A percentile compares a stretch with the other conserved stretches of the same genome.
These are phyloP conservation scores for Junonia oenone DNA, from an alignment of 2,888 invertebrate genomes.

Conservation along the genomic window DNA sequence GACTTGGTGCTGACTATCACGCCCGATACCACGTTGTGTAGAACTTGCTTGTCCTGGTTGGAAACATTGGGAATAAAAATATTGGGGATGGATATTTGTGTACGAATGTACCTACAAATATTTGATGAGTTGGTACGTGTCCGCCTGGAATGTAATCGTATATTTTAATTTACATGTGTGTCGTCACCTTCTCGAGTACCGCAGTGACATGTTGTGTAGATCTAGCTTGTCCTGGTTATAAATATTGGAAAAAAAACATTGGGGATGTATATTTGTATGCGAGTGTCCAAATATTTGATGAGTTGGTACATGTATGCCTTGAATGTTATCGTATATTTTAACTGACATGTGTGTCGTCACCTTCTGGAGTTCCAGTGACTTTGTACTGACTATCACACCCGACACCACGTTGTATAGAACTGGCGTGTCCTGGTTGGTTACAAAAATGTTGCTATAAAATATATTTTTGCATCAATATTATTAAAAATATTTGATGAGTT, in stretches of 20 bases:
- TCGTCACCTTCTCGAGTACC: slow-evolving; percentile 91
- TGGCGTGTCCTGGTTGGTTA: slow-evolving; percentile 82
- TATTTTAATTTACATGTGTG: too few species aligned
- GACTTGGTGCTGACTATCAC: slow-evolving; percentile 93
- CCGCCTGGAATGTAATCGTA: too few species aligned
- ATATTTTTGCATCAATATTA: too few species aligned
- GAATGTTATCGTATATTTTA: too few species aligned
- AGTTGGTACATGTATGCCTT: too few species aligned
- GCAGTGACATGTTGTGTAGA: slow-evolving; percentile 89
- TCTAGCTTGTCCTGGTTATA: slow-evolving; percentile 86
- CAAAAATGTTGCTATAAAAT: too few species aligned
- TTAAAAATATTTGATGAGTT: too few species aligned
- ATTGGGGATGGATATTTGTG: too few species aligned
- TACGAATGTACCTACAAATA: too few species aligned
- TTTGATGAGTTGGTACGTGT: too few species aligned
- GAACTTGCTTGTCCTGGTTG: slow-evolving; percentile 84
- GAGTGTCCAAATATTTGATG: background rate
- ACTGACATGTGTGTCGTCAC: too few species aligned
- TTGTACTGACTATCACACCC: slow-evolving; percentile 92
- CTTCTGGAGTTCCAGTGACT: slow-evolving; percentile 91
- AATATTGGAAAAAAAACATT: background rate
- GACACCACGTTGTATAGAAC: slow-evolving; percentile 90
- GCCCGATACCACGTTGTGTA: slow-evolving; percentile 90
- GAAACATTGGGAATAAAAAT: slow-evolving; percentile 6
- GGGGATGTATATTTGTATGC: background rate